phyloP scores from a whole-genome alignment of 2,797 vertebrate genomes.

The Coregonus ussuriensis region DNA sequence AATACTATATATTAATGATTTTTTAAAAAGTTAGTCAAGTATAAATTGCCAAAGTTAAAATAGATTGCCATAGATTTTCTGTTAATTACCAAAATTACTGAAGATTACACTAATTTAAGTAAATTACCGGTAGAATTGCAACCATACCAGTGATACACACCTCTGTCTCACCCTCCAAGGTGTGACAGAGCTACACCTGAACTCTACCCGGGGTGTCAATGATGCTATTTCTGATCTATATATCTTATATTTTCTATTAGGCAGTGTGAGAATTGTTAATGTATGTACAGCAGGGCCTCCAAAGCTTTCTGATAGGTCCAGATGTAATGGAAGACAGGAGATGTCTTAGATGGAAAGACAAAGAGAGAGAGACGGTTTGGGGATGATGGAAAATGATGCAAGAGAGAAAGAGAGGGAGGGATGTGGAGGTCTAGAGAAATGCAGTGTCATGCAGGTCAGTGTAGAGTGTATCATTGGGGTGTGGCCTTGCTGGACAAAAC shows the following conservation, averaged over 20 bases:
- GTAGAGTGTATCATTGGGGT: constrained; percentile 6
- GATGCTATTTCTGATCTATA: not conserved
- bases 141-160: not conserved
- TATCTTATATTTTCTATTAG: not conserved
- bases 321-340: not conserved
- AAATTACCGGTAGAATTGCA: not conserved
- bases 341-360: constrained; percentile 29
- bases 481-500: not conserved
- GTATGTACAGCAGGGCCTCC: not conserved
- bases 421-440: not conserved
- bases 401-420: too few species aligned
- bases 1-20: too few species aligned
- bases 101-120: too few species aligned
- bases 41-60: too few species aligned
- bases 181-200: not conserved
- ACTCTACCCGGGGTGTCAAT: not conserved
- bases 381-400: not conserved
- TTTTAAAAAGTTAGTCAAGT: fast-evolving
- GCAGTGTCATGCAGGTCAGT: constrained; percentile 43
- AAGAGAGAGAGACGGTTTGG: not conserved
- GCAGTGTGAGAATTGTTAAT: not conserved
- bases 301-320: not conserved
- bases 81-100: too few species aligned
- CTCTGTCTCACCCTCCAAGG: constrained; percentile 9
- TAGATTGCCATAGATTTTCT: too few species aligned